A percentile compares a stretch with the other conserved stretches of the same genome.
Evolutionary conservation across 2,888 invertebrate species (phyloP).

Genomic region (Calameuta pallipes): DNA sequence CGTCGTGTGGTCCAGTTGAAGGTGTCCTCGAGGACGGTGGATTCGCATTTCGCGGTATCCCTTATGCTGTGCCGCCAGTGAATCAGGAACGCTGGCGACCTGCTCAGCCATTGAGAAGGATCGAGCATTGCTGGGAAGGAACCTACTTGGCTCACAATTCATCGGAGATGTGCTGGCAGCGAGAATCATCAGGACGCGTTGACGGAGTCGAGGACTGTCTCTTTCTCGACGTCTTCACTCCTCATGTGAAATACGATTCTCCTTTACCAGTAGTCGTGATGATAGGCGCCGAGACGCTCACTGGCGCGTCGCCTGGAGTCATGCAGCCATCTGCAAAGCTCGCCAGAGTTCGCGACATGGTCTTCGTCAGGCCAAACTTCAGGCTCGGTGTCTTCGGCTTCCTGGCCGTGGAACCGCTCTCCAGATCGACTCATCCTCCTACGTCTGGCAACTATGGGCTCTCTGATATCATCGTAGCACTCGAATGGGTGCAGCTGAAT

Average conservation of each 20-base stretch:
- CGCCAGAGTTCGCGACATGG: slow-evolving; percentile 81
- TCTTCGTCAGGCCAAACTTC: slow-evolving; percentile 90
- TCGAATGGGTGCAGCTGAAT: slow-evolving; percentile 85
- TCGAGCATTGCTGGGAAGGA: slow-evolving; percentile 84
- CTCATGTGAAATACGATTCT: slow-evolving; percentile 81
- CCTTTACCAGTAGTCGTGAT: slow-evolving; percentile 86
- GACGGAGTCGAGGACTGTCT: slow-evolving; percentile 86
- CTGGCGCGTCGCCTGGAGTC: slow-evolving; percentile 80
- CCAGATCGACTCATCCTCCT: slow-evolving; percentile 76
- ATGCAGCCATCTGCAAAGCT: slow-evolving; percentile 81
- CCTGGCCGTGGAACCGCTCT: slow-evolving; percentile 78
- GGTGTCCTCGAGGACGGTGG: slow-evolving; percentile 83
- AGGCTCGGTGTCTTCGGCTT: slow-evolving; percentile 77
- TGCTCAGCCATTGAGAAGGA: slow-evolving; percentile 74
- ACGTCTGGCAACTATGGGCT: slow-evolving; percentile 89
- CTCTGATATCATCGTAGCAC: slow-evolving; percentile 80
- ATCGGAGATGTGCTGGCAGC: slow-evolving; percentile 78
- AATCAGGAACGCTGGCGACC: slow-evolving; percentile 77
- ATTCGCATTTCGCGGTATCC: slow-evolving; percentile 84
- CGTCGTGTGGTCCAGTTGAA: slow-evolving; percentile 83
- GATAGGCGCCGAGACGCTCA: slow-evolving; percentile 83
- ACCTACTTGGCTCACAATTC: slow-evolving; percentile 77
- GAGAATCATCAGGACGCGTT: slow-evolving; percentile 74
- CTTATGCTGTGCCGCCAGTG: slow-evolving; percentile 81
- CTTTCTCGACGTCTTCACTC: slow-evolving; percentile 85